Base-by-base conservation (phyloP, 2,888 invertebrate genomes). In the Tenthredo mesomela region DNA sequence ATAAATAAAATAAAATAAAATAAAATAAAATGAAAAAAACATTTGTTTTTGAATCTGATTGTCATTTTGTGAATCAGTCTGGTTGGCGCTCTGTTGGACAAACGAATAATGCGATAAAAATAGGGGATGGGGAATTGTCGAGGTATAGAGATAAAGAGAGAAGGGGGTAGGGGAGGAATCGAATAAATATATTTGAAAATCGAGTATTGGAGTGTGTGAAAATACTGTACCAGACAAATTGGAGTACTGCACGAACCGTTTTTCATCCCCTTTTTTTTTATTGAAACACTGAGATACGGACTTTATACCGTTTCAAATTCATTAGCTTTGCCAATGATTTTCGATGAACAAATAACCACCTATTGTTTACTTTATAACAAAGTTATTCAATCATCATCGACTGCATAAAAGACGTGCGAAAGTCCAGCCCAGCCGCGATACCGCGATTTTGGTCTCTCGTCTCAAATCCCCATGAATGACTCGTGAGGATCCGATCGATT, bases 251-350 rank as follows among this genome's bases (percentile, higher is more conserved):
- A 67, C 29, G 1, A 40, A 29, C 7, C 73, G 73, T 73, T 43
- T 73, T 73, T 73, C 43, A 40, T 73, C 43, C n/a, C 21, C 4
- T 73, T 40, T 33, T 33, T 33, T 33, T 73, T 73, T 77, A 77
- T 77, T 54, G 33, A 43, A 73, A 73, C 73, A 73, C 12, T 43
- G 73, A 9, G 73, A 43, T 25, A 6, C 18, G 18, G 37, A 43
- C 73, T 43, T 25, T 29, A 29, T 77, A 50, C 54, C 33, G 18
- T 54, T 77, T 77, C 54, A n/a, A 54, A 77, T 77, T 77, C 47
- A 54, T 77, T 77, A 54, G 77, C 77, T 50, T 50, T 77, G 77
- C 18, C 54, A 77, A 77, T 47, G 47, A 77, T 77, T 77, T 77
- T 21, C 40, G 43, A 73, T 43, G 40, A 73, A 43, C 43, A 43